Conservation (phyloP, 1,140 invertebrate genomes). For the Drosophila lacertosa region DNA sequence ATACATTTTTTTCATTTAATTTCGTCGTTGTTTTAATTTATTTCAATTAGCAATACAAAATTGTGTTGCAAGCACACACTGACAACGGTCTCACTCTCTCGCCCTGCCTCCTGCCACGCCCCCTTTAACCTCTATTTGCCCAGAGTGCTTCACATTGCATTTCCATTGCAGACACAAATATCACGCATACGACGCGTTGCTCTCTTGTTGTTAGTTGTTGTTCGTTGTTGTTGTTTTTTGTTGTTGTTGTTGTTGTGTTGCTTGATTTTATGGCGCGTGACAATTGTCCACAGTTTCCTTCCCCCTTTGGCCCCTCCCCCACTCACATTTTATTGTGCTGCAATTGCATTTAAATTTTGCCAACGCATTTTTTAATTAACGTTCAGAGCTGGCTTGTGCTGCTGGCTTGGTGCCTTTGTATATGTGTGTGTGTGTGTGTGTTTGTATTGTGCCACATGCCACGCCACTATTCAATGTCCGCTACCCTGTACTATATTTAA, state of each 20-base stretch:
- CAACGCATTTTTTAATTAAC: constrained; percentile 80
- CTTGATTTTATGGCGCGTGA: constrained; percentile 80
- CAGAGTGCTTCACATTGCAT: no score
- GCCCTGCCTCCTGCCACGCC: neutral
- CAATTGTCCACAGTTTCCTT: constrained; percentile 62
- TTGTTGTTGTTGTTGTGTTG: constrained; percentile 40
- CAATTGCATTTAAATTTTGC: constrained; percentile 81
- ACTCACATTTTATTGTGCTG: constrained; percentile 63
- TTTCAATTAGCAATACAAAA: constrained; percentile 74
- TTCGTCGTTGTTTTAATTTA: constrained; percentile 68
- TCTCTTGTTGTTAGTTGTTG: no score
- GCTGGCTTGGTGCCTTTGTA: constrained; percentile 29
- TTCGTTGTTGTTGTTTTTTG: constrained; percentile 8
- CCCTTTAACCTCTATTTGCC: no score
- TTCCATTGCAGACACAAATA: constrained; percentile 15
- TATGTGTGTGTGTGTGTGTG: constrained; percentile 32
- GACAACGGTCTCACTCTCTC: constrained; percentile 26
- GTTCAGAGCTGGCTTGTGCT: constrained; percentile 47
- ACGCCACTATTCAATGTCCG: no score
- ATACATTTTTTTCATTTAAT: constrained; percentile 60
- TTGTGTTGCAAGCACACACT: constrained; percentile 63
- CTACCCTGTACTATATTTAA: no score
- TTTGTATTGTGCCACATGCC: constrained; percentile 32
- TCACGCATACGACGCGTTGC: constrained; percentile 65
- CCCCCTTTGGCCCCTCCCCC: neutral